A percentile compares a stretch with the other conserved stretches of the same genome.
Conservation (phyloP, 2,797 vertebrate species). For the Enteromius unitaeniatus region DNA sequence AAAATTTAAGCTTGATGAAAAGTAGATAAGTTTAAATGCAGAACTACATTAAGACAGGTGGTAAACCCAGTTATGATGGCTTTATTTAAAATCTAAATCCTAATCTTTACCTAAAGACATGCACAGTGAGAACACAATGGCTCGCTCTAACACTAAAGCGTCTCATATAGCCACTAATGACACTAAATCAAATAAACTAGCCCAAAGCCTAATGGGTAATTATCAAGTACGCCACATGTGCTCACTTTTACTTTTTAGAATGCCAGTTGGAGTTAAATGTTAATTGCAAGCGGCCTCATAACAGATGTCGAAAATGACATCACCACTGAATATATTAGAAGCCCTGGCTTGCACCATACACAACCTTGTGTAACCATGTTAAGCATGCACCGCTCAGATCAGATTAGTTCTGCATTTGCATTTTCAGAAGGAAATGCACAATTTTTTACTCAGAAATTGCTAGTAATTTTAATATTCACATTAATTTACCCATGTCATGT, state of each 20-base stretch:
- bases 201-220: slow-evolving; percentile 61
- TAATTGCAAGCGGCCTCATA: slow-evolving; percentile 45
- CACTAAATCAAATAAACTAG: slow-evolving; percentile 57
- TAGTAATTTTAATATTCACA: neutral
- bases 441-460: neutral
- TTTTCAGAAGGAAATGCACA: neutral
- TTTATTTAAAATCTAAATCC: slow-evolving; percentile 60
- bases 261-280: slow-evolving; percentile 47
- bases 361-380: neutral
- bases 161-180: slow-evolving; percentile 61
- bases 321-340: neutral
- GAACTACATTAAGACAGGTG: slow-evolving; percentile 70
- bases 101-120: slow-evolving; percentile 63
- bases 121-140: slow-evolving; percentile 64
- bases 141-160: slow-evolving; percentile 56
- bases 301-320: slow-evolving; percentile 5
- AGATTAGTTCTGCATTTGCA: neutral
- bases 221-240: slow-evolving; percentile 46
- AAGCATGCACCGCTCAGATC: neutral
- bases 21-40: neutral
- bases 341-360: neutral
- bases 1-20: neutral
- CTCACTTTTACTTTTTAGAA: slow-evolving; percentile 48
- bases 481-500: neutral
- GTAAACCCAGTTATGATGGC: slow-evolving; percentile 69